Conservation (phyloP, 1,140 invertebrate species). For the Bombus consobrinus region DNA sequence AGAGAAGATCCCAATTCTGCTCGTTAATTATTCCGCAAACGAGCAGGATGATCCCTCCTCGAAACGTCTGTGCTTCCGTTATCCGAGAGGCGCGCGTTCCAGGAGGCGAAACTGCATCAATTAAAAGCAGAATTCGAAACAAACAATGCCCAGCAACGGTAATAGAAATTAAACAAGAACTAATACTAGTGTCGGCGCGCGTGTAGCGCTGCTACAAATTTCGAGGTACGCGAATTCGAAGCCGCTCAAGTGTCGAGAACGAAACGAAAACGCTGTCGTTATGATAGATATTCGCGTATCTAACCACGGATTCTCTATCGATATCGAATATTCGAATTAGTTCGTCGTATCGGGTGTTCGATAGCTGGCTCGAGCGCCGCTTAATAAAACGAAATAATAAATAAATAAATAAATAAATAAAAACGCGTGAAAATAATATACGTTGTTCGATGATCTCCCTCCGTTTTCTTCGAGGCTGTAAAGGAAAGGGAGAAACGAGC, state of each 20-base stretch:
- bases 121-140: slow-evolving; percentile 18
- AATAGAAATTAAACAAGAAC: slow-evolving; percentile 18
- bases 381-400: slow-evolving; percentile 1
- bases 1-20: background rate
- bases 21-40: background rate
- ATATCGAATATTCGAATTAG: background rate
- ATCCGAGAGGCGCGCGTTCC: background rate
- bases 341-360: background rate
- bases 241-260: slow-evolving; percentile 27
- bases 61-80: background rate
- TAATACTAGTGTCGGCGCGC: background rate
- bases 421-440: background rate
- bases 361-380: background rate
- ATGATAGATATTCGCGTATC: too few species aligned
- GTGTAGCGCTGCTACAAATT: background rate
- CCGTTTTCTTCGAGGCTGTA: background rate
- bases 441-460: background rate
- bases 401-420: slow-evolving; percentile 29
- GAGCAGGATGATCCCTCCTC: background rate
- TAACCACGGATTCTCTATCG: background rate
- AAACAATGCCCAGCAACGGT: slow-evolving; percentile 18
- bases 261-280: background rate
- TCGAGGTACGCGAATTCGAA: slow-evolving; percentile 1
- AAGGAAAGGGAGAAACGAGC: background rate
- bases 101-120: background rate